phyloP scores from a whole-genome alignment of 2,888 invertebrate genomes.

The Eilema caniola region DNA sequence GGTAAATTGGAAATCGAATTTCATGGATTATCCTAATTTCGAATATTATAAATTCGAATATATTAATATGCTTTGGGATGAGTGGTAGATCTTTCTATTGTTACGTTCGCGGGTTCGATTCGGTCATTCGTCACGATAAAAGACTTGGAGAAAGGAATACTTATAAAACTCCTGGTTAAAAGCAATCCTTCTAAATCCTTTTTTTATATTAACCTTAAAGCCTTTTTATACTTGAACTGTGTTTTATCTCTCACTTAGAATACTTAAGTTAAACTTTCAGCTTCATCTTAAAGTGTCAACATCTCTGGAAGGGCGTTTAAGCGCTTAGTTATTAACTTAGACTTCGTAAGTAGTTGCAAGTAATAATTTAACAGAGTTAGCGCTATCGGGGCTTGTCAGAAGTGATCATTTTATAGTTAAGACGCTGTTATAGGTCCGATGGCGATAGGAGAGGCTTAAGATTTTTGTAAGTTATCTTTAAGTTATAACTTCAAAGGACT shows the following conservation, averaged over 20 bases:
- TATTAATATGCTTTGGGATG: no score
- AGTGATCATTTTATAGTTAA: constrained; percentile 47
- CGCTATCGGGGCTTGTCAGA: constrained; percentile 46
- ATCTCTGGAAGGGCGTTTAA: constrained; percentile 50
- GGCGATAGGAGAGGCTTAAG: constrained; percentile 8
- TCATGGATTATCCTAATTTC: no score
- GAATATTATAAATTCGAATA: no score
- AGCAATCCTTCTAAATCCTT: no score
- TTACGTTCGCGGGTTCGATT: no score
- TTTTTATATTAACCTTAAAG: constrained; percentile 7
- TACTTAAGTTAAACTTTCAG: constrained; percentile 35
- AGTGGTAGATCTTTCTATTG: no score
- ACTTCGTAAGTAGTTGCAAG: constrained; percentile 45
- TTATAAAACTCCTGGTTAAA: not conserved
- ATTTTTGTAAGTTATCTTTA: not conserved
- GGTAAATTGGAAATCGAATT: no score
- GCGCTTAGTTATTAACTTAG: constrained; percentile 50
- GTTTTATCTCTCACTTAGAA: constrained; percentile 26
- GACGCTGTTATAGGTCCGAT: constrained; percentile 21
- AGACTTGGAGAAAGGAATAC: no score
- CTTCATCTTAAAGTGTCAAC: constrained; percentile 48
- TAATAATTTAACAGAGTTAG: constrained; percentile 47
- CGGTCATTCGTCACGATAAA: no score
- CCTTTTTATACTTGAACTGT: constrained; percentile 2
- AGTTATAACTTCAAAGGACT: not conserved